A percentile compares a stretch with the other conserved stretches of the same genome.
phyloP scores from a whole-genome alignment of 1,140 invertebrate species.

The Drosophila ogumai region DNA sequence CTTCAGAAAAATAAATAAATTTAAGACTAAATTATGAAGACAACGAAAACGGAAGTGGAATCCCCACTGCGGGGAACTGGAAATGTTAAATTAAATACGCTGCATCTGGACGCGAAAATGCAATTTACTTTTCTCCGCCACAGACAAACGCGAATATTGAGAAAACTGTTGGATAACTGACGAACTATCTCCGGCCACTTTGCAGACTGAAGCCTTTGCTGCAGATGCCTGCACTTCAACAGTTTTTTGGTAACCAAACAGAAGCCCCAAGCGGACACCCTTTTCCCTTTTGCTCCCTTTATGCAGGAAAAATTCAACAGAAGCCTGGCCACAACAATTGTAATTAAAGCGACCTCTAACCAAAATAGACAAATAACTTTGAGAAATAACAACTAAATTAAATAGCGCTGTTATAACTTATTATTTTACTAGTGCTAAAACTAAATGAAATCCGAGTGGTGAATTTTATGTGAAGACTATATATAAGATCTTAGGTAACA shows the following conservation, averaged over 20 bases:
- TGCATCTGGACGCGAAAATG: conserved; percentile 73
- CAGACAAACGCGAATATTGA: conserved; percentile 30
- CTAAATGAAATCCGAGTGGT: no score
- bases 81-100: conserved; percentile 58
- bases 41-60: not conserved
- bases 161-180: conserved; percentile 27
- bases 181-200: conserved; percentile 22
- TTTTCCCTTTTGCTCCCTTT: not conserved
- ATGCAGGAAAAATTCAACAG: conserved; percentile 39
- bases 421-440: not conserved
- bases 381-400: conserved; percentile 13
- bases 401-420: not conserved
- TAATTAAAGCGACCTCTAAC: conserved; percentile 69
- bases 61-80: conserved; percentile 25
- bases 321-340: conserved; percentile 69
- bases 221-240: conserved; percentile 26
- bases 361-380: conserved; percentile 68
- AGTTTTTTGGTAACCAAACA: conserved; percentile 33
- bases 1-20: not conserved
- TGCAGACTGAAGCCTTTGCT: conserved; percentile 10
- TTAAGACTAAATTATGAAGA: not conserved
- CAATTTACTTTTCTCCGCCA: conserved; percentile 62
- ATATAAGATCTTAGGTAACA: not conserved
- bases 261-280: conserved; percentile 23
- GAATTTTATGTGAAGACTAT: not conserved